phyloP scores from a whole-genome alignment of 2,888 invertebrate species.

The Pammene aurita region DNA sequence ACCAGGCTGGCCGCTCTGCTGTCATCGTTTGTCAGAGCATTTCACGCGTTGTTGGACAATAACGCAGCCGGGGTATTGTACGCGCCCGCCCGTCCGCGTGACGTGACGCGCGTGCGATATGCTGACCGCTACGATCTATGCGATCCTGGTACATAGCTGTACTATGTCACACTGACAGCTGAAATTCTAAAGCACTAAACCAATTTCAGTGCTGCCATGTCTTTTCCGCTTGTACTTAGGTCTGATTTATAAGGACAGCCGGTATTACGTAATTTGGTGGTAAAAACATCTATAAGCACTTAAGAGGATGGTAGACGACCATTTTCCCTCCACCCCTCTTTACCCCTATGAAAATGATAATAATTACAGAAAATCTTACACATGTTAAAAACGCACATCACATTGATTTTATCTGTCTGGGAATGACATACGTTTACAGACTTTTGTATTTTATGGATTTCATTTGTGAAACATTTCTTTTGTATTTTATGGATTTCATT shows the following conservation, averaged over 20 bases:
- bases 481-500: too few relatives aligned
- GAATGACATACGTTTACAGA: too few relatives aligned
- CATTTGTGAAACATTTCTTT: too few relatives aligned
- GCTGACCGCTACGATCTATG: constrained; percentile 50
- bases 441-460: too few relatives aligned
- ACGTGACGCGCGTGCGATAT: constrained; percentile 59
- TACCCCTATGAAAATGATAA: too few relatives aligned
- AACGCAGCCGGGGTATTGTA: constrained; percentile 75
- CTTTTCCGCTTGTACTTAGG: constrained; percentile 39
- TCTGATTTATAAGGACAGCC: constrained; percentile 39
- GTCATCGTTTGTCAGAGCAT: constrained; percentile 84
- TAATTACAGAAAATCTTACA: too few relatives aligned
- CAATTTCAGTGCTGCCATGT: constrained; percentile 41
- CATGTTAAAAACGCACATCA: too few relatives aligned
- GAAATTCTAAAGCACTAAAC: constrained; percentile 43
- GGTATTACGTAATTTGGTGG: constrained; percentile 34
- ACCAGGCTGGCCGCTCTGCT: constrained; percentile 73
- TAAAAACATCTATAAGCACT: constrained; percentile 28
- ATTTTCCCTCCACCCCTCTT: neutral
- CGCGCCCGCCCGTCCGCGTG: constrained; percentile 61
- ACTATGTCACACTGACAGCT: constrained; percentile 43
- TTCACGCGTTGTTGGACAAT: constrained; percentile 84
- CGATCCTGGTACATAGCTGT: constrained; percentile 47
- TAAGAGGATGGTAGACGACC: neutral
- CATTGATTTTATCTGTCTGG: too few relatives aligned